These are phyloP conservation scores for Spatulosminthurus flaviceps DNA, from an alignment of 2,888 invertebrate species.

Conservation along the genomic window DNA sequence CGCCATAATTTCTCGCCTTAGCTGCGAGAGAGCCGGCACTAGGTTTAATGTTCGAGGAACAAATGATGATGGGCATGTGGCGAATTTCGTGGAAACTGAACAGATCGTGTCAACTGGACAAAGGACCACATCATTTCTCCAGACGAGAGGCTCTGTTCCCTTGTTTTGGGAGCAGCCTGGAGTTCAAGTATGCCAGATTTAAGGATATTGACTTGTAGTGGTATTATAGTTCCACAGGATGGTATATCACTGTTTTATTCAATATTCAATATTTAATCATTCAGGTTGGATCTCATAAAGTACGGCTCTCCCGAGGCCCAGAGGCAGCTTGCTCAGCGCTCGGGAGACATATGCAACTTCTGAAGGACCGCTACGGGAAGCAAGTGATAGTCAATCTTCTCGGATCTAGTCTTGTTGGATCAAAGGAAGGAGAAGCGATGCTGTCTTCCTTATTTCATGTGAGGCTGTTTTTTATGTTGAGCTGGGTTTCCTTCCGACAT, in stretches of 20 bases:
- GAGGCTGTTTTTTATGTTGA: conserved; percentile 41
- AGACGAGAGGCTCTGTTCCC: conserved; percentile 96
- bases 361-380: conserved; percentile 89
- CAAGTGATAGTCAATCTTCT: conserved; percentile 92
- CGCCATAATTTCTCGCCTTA: conserved; percentile 93
- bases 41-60: conserved; percentile 98
- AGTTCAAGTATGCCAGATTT: conserved; percentile 74
- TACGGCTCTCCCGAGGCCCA: conserved; percentile 93
- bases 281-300: conserved; percentile 96
- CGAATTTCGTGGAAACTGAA: conserved; percentile 99
- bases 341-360: conserved; percentile 85
- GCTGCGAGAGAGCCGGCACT: conserved; percentile 98
- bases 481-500: too few species aligned
- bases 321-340: conserved; percentile 94
- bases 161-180: conserved; percentile 99
- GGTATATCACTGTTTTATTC: too few species aligned
- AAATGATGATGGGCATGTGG: conserved; percentile 98
- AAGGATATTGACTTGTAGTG: too few species aligned
- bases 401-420: conserved; percentile 88
- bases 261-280: conserved; percentile 53
- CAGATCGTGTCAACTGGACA: conserved; percentile 94
- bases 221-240: too few species aligned
- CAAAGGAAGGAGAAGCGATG: conserved; percentile 96
- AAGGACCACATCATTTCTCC: conserved; percentile 87
- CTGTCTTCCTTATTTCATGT: conserved; percentile 91